Evolutionary conservation across 2,888 invertebrate genomes (phyloP), one percentile per base, ranked within the genome.

Genomic region (Automeris io): DNA sequence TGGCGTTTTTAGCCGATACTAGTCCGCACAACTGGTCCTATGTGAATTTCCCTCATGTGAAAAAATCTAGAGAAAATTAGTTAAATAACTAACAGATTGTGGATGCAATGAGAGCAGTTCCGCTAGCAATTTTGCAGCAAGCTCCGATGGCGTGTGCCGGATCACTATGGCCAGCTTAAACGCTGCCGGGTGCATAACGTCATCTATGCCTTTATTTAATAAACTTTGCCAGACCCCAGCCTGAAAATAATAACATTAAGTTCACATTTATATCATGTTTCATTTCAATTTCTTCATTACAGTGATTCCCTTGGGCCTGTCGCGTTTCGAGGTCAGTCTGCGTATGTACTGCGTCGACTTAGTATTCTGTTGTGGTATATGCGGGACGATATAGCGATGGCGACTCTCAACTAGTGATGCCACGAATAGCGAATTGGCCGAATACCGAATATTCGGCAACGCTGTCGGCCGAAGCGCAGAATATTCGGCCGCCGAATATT

Each of bases 111-210:
- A 61, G 22, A 86, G 57, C 54, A 85, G 40, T 3, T 83, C 79
- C 0, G 73, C 54, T 9, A 86, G 52, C 26, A 85, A 47, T 6
- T 56, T 56, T 9, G 71, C 70, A 1, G 70, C 55, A 12, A 76
- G 55, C 26, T 82, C 76, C 0, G 78, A 55, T 0, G 82, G 80
- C 24, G 85, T 78, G 51, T 86, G 86, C 2, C 86, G 57, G 47
- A 86, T 48, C 2, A 85, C 79, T 21, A 86, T 60, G 0, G 85
- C 85, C 25, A 85, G 57, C 44, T 77, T 74, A 56, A 85, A 86
- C 1, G 81, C 83, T 0, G 80, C 81, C 1, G 85, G 82, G 40
- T 81, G 78, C 42, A 66, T 63, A 39, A 75, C 83, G 24, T 80
- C 79, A 2, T 62, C 59, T 5, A 75, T 68, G n/a, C 81, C 83